Conservation (phyloP, 2,888 invertebrate genomes). For the Pseudanteris insignis region DNA sequence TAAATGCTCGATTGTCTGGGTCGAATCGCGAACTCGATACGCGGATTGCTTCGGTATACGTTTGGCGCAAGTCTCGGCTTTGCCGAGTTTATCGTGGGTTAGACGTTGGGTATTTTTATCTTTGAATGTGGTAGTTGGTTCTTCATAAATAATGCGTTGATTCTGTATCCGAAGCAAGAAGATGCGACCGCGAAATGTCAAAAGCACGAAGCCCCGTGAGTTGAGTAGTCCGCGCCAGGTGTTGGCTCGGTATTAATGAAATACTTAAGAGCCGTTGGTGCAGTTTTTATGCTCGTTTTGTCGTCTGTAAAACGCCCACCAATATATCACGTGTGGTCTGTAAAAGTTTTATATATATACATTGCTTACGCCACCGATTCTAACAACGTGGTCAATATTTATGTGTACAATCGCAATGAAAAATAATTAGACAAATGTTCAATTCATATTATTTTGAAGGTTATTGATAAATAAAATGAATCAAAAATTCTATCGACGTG, state of each 20-base stretch:
- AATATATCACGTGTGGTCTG: too few relatives aligned
- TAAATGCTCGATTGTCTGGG: slow-evolving; percentile 17
- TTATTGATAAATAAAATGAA: too few relatives aligned
- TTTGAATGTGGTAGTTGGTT: slow-evolving; percentile 25
- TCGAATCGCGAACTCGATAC: slow-evolving; percentile 2
- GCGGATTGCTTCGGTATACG: background rate
- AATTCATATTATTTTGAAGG: too few relatives aligned
- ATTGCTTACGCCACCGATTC: too few relatives aligned
- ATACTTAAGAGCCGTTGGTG: background rate
- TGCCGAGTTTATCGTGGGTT: slow-evolving; percentile 8
- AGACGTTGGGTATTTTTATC: slow-evolving; percentile 39
- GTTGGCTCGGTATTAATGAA: slow-evolving; percentile 11
- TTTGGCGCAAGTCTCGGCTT: slow-evolving; percentile 25
- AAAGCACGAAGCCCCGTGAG: slow-evolving; percentile 25
- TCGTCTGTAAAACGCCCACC: too few relatives aligned
- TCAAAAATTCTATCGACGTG: too few relatives aligned
- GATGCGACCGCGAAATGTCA: slow-evolving; percentile 40
- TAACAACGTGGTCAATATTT: too few relatives aligned
- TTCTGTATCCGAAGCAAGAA: slow-evolving; percentile 42
- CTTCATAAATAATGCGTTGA: slow-evolving; percentile 41
- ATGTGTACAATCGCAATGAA: too few relatives aligned
- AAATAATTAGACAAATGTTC: too few relatives aligned
- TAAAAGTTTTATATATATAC: too few relatives aligned
- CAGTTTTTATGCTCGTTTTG: background rate
- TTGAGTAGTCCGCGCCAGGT: slow-evolving; percentile 34